Conservation (phyloP, 64 coral and sea anemone species). For the Pocillopora damicornis region DNA sequence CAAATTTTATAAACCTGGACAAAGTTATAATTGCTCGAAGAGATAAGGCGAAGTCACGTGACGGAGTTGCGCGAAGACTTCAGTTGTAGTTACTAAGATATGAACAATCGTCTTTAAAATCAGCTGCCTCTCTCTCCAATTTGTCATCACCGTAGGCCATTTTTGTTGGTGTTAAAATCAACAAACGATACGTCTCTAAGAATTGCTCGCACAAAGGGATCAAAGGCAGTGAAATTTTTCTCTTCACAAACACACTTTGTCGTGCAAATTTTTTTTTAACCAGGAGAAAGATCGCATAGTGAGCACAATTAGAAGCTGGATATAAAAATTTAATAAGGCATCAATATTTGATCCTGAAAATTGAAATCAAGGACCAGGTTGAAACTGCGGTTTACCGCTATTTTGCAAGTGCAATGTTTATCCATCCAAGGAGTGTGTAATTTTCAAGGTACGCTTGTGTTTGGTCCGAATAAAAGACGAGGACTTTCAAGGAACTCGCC, state of each 20-base stretch:
- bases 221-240: neutral
- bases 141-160: neutral
- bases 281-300: neutral
- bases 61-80: neutral
- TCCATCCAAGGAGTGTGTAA: neutral
- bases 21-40: neutral
- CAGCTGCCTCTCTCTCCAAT: neutral
- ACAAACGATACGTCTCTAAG: neutral
- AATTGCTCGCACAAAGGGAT: neutral
- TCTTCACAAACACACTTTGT: neutral
- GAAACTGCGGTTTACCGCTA: conserved; percentile 7
- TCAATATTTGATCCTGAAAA: conserved; percentile 3
- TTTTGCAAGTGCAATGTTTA: neutral
- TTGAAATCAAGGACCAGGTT: neutral
- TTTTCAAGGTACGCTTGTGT: too few relatives aligned
- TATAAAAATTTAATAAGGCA: conserved; percentile 7
- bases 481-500: neutral
- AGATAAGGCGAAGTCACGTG: neutral
- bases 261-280: conserved; percentile 4
- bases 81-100: neutral
- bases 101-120: neutral
- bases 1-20: neutral
- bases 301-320: neutral
- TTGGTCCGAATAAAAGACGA: neutral
- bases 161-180: neutral